These are phyloP conservation scores for Pampus argenteus DNA, from an alignment of 2,797 vertebrate genomes.

Conservation along the genomic window DNA sequence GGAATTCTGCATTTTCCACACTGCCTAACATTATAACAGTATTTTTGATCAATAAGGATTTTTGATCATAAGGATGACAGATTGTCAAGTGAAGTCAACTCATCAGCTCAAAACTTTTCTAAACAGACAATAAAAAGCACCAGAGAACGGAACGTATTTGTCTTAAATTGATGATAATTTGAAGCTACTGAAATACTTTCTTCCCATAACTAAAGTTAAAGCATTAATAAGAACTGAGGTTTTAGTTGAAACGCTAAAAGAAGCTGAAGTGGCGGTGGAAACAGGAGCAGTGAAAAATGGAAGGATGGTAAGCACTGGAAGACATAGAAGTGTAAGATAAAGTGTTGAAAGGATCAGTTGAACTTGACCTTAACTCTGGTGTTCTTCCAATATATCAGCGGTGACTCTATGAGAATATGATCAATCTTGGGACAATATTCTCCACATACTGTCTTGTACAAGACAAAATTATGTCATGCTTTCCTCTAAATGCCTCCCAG, in stretches of 20 bases:
- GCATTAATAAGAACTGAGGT: not conserved
- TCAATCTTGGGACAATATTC: not conserved
- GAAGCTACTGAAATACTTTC: too few species aligned
- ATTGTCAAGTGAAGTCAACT: not conserved
- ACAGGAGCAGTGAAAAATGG: not conserved
- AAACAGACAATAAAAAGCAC: not conserved
- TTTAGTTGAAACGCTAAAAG: not conserved
- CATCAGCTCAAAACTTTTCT: not conserved
- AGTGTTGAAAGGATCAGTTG: not conserved
- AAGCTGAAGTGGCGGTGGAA: not conserved
- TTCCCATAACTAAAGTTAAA: not conserved
- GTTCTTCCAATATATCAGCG: slow-evolving; percentile 1
- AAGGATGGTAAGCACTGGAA: not conserved
- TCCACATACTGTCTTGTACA: not conserved
- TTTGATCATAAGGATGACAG: not conserved
- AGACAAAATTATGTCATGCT: not conserved
- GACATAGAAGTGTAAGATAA: not conserved
- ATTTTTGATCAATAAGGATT: too few species aligned
- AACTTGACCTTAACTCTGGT: not conserved
- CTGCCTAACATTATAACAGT: not conserved
- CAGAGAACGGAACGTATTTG: too few species aligned
- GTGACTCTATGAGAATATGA: not conserved
- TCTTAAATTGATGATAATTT: too few species aligned
- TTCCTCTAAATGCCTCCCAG: slow-evolving; percentile 29
- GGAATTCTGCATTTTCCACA: too few species aligned